A percentile compares a stretch with the other conserved stretches of the same genome.
phyloP scores from a whole-genome alignment of 2,113 vertebrate species.

The Columba janthina region DNA sequence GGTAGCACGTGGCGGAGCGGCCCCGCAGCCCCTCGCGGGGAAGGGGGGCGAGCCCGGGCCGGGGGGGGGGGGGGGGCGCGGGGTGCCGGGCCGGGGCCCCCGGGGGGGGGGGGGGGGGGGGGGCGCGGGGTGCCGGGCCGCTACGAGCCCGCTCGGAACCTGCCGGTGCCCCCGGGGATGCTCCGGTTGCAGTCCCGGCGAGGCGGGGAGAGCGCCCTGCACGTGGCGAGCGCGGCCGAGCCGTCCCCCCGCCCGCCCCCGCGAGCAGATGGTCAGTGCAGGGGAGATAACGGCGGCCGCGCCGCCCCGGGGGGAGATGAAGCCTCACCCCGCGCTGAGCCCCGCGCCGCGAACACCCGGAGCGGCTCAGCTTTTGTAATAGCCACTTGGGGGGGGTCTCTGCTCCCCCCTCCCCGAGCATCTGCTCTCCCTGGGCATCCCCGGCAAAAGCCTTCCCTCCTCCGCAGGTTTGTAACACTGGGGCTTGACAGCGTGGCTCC shows the following conservation, averaged over 20 bases:
- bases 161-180: neutral
- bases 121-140: neutral
- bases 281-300: neutral
- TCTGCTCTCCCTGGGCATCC: neutral
- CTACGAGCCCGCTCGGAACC: no score
- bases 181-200: neutral
- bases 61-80: neutral
- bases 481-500: neutral
- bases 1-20: no score
- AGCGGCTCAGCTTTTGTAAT: neutral
- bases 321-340: neutral
- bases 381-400: neutral
- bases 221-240: neutral
- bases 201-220: neutral
- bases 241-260: neutral
- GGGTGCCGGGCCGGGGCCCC: neutral
- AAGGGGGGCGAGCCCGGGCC: no score
- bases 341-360: neutral
- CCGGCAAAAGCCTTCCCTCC: neutral
- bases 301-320: slow-evolving; percentile 10
- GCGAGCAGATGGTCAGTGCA: neutral
- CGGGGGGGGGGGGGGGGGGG: neutral
- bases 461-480: neutral
- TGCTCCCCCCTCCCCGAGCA: neutral
- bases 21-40: no score